Base-by-base conservation (phyloP, 2,113 vertebrate species). In the Dunckerocampus dactyliophorus region DNA sequence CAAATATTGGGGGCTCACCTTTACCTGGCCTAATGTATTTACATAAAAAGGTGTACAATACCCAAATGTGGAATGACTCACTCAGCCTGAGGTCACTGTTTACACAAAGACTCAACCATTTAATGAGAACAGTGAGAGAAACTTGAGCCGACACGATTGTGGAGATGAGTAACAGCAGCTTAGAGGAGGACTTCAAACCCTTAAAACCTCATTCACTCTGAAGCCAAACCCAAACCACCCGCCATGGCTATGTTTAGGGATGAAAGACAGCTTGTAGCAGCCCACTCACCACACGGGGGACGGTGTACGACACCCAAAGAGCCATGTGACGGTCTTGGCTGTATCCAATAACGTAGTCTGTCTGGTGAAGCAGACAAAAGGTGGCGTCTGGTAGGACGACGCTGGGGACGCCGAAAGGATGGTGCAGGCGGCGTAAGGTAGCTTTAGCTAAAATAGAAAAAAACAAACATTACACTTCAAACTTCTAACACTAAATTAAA, bases 261-360 rank as follows among this genome's bases (percentile, higher is more conserved):
- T 66, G 17, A 74, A 72, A 76, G 63, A 56, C 48, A 1, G 42
- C 56, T 74, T 37, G 24, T 15, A 51, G 12, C 28, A 42, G 64
- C 2, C 1, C 12, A 50, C 91, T 89, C 70, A 92, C 91, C 84
- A 71, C 64, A 48, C 86, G 74, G 12, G 46, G 34, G 47, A 90
- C 8, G 37, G 82, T 88, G 63, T 91, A 92, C 0, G 89, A 86
- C 52, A 91, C 89, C 91, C 91, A 92, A 8, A 92, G 87, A 8
- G 91, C 86, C 89, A 89, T 88, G 28, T 80, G 76, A 14, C 80
- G 74, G 67, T 91, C 77, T 49, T 47, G 79, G 80, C 87, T 92
- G 85, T 90, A 92, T 6, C 87, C 90, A 0, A 4, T 90, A 58
- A 91, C 51, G 79, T 89, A 92, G 67, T 77, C 63, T 0, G 46